Evolutionary conservation across 2,888 invertebrate species (phyloP).

Genomic region (Rhabditoides inermis): DNA sequence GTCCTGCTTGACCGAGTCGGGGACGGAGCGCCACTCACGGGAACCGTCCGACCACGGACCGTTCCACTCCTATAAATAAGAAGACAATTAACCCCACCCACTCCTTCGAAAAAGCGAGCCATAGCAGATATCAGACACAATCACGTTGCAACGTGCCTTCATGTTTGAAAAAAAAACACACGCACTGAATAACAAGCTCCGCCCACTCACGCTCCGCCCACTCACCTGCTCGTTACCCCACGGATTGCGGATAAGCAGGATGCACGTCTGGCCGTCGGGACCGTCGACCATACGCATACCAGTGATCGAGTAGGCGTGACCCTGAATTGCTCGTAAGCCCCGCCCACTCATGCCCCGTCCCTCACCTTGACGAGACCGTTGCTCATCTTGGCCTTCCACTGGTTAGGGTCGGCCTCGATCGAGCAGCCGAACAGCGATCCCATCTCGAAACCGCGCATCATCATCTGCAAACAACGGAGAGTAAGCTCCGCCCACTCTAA

Average conservation of each 20-base stretch:
- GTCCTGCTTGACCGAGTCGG: constrained; percentile 72
- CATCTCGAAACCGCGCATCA: constrained; percentile 81
- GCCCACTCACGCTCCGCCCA: no score
- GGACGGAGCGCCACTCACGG: constrained; percentile 40
- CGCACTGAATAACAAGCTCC: no score
- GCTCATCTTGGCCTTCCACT: constrained; percentile 71
- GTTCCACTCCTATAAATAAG: no score
- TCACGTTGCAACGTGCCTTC: no score
- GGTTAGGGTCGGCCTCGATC: constrained; percentile 80
- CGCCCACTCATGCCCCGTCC: no score
- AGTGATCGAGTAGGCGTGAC: constrained; percentile 88
- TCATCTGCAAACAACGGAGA: no score
- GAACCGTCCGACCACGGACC: constrained; percentile 62
- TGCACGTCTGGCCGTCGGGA: constrained; percentile 36
- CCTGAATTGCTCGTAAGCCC: no score
- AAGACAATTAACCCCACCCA: no score
- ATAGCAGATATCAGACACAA: no score
- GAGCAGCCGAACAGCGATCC: constrained; percentile 90
- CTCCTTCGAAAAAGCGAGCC: no score
- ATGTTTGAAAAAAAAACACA: no score
- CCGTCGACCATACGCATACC: constrained; percentile 65
- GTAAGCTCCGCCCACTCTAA: no score
- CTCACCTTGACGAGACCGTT: constrained; percentile 70
- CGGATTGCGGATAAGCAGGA: constrained; percentile 66
- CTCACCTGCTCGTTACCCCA: constrained; percentile 88